Evolutionary conservation across 2,797 vertebrate species (phyloP), one percentile per base, ranked within the genome.

Genomic region (Megalops cyprinoides): DNA sequence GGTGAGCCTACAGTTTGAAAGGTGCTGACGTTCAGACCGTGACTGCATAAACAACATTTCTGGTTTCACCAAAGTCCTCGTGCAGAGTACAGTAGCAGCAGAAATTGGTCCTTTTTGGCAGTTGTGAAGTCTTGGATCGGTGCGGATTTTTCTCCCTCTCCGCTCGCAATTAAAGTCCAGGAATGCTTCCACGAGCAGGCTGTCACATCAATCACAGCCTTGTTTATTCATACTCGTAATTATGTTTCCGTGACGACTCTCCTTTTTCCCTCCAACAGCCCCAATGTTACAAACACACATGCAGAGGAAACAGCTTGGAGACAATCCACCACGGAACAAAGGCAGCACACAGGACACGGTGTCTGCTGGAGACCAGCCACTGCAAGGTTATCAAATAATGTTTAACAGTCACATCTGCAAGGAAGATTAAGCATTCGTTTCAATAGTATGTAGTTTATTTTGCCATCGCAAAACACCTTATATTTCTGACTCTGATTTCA

Each of bases 161-260:
- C 86, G 82, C 87, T 82, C 80, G 83, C 76, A 83, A 86, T 82
- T 83, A 83, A 83, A 83, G 88, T 82, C 81, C 81, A 78, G 83
- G 55, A 82, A 82, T 80, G 79, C 86, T 83, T 85, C 79, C 84
- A 85, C 83, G 69, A 84, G 83, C 83, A 79, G 82, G 49, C 88
- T 90, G 87, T 91, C 92, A 90, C 87, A 87, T 88, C 85, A 88
- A 84, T 90, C 87, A 91, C 76, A 82, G 49, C 81, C 86, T 86
- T 92, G 85, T 92, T 91, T 91, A 89, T 87, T 85, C 86, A 79
- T 44, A 84, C 81, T 80, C 84, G 82, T 85, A 84, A 86, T 89
- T 87, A 86, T 88, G 87, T 86, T 83, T 83, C 84, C 78, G 73
- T 86, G 86, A 79, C 82, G 82, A 84, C 82, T 86, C 81, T 58